Evolutionary conservation across 2,113 vertebrate species (phyloP), one percentile per base, ranked within the genome.

Genomic region (Henicopernis longicauda): DNA sequence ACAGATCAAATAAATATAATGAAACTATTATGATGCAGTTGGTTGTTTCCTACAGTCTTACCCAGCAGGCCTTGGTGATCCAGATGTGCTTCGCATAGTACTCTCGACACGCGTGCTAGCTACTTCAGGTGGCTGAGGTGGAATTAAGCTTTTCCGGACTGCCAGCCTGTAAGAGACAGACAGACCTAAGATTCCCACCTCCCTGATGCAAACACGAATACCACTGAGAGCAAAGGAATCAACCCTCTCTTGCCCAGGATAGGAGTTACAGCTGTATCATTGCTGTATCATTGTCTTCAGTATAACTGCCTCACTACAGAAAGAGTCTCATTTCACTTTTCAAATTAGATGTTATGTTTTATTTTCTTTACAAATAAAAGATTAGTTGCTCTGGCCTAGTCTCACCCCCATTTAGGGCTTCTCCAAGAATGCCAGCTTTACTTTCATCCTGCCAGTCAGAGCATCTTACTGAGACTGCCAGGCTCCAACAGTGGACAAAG

Each of bases 111-210:
- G 98, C 5, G 98, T 98, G 84, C 98, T 97, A 34, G 97, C 95
- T 40, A 98, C 96, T 62, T 99, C 99, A 88, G 98, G 98, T 49
- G 99, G 97, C 96, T 99, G 99, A 47, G 99, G 98, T 22, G 99
- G 99, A 96, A 99, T 99, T 92, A 99, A 98, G 90, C 98, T 99
- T 97, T 99, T 99, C 94, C 99, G 98, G 73, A 99, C 99, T 82
- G 99, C 99, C 96, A 98, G 96, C 89, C 99, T 99, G 95, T 22
- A 98, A 98, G 66, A 97, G 90, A 97, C 50, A 78, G 12, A 80
- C 8, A 83, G 19, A 34, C 50, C 17, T 49, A 21, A 38, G 34
- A 57, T 59, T 23, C 70, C 40, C 76, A 40, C 9, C 19, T 72
- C 38, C 23, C 45, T 42, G 27, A 29, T 5, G 47, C 40, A 54